Percentiles rank a stretch among this genome's conserved stretches.
phyloP scores from a whole-genome alignment of 2,888 invertebrate species.

The Papilio elwesi region DNA sequence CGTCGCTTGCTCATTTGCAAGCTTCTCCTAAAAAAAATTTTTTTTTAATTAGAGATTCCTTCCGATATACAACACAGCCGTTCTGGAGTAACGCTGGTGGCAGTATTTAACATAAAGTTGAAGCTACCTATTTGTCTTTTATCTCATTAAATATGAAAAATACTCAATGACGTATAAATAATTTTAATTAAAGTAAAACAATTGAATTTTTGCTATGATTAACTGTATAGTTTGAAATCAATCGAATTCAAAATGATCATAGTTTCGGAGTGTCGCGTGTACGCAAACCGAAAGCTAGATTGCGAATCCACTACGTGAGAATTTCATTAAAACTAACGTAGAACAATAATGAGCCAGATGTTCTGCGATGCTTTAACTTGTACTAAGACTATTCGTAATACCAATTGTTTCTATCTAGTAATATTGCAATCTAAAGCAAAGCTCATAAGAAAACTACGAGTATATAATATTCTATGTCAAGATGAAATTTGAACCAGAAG shows the following conservation, averaged over 20 bases:
- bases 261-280: slow-evolving; percentile 7
- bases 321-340: slow-evolving; percentile 30
- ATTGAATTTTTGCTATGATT: neutral
- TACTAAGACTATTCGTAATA: neutral
- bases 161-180: neutral
- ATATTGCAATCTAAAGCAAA: neutral
- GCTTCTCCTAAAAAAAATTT: too few relatives aligned
- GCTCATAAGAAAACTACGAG: neutral
- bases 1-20: too few relatives aligned
- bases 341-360: slow-evolving; percentile 20
- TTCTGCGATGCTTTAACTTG: neutral
- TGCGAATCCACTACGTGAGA: neutral
- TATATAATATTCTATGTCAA: neutral
- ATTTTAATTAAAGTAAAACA: neutral
- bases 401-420: neutral
- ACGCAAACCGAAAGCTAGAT: neutral
- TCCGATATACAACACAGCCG: too few relatives aligned
- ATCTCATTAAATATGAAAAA: too few relatives aligned
- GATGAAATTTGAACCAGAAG: too few relatives aligned
- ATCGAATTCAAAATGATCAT: slow-evolving; percentile 3
- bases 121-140: too few relatives aligned
- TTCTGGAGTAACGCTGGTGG: too few relatives aligned
- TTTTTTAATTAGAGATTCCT: too few relatives aligned
- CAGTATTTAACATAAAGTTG: too few relatives aligned
- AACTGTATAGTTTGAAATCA: neutral